Base-by-base conservation (phyloP, 1,140 invertebrate genomes). In the Andrena cerasifolii region DNA sequence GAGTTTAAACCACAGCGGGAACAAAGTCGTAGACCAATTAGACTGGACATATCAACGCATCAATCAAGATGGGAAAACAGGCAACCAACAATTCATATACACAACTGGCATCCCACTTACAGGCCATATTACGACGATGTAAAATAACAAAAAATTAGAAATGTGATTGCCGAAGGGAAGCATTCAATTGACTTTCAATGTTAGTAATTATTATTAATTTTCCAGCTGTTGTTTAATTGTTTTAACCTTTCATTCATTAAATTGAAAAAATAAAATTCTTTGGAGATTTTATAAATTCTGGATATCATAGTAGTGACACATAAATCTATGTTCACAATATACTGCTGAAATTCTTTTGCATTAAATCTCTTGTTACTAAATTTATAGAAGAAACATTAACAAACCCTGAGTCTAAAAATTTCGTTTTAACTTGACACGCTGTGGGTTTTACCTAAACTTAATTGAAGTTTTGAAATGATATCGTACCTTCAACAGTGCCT, bases 31-130 rank as follows among this genome's bases (percentile, higher is more conserved):
- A n/a, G 21, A 5, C 43, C 65, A 16, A 28, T 75, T 7, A 33
- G 16, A 4, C 16, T 76, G 14, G n/a, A 49, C 18, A 7, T 76
- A 16, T 68, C 73, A 7, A 12, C 43, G 12, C 53, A 56, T 0
- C 21, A 16, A 26, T 6, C 31, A 3, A 56, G 8, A 21, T 47
- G 21, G 53, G 12, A 36, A 14, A 28, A 24, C 8, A 40, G 43
- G 12, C 33, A 16, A 18, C 80, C 81, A 6, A 78, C 26, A 12
- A 45, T 83, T 68, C 74, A 53, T 6, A 68, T 82, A 26, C 40
- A 67, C 18, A 78, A 73, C n/a, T 83, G 81, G 81, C 67, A 33
- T 21, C 62, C 74, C 5, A 53, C 18, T 26, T 70, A 56, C 0
- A 51, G 47, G 1, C 2, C 10, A 18, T 28, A 54, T 40, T 45